A percentile compares a stretch with the other conserved stretches of the same genome.
Evolutionary conservation across 2,888 invertebrate species (phyloP).

Genomic region (Tigriopus californicus): DNA sequence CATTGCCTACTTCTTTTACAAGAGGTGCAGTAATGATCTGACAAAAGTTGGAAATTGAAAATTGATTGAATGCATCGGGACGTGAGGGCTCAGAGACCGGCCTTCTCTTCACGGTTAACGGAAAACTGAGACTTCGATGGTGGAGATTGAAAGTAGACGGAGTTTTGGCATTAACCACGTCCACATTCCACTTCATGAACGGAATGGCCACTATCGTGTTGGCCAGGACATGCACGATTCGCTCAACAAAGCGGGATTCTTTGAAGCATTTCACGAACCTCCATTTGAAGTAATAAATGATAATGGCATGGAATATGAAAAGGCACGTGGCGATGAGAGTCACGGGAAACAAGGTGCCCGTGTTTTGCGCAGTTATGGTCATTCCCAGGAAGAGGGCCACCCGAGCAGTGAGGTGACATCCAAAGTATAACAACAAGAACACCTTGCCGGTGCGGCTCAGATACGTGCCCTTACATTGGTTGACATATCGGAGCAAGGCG

Average conservation of each 20-base stretch:
- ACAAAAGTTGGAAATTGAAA: background rate
- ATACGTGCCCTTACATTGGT: conserved; percentile 2
- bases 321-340: background rate
- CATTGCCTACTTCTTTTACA: background rate
- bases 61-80: background rate
- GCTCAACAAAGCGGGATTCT: background rate
- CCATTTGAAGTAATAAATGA: conserved; percentile 7
- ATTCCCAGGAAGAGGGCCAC: background rate
- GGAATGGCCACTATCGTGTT: conserved; percentile 10
- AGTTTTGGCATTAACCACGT: no score
- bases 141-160: no score
- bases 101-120: no score
- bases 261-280: background rate
- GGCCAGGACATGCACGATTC: background rate
- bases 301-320: background rate
- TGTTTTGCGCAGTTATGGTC: background rate
- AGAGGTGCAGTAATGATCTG: background rate
- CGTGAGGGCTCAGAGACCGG: no score
- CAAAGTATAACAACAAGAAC: background rate
- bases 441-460: background rate
- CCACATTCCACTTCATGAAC: conserved; percentile 1
- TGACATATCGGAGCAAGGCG: conserved; percentile 1
- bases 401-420: background rate
- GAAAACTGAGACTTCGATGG: no score
- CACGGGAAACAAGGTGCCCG: background rate